Evolutionary conservation across 2,888 invertebrate species (phyloP).

Genomic region (Abscondita cerata): DNA sequence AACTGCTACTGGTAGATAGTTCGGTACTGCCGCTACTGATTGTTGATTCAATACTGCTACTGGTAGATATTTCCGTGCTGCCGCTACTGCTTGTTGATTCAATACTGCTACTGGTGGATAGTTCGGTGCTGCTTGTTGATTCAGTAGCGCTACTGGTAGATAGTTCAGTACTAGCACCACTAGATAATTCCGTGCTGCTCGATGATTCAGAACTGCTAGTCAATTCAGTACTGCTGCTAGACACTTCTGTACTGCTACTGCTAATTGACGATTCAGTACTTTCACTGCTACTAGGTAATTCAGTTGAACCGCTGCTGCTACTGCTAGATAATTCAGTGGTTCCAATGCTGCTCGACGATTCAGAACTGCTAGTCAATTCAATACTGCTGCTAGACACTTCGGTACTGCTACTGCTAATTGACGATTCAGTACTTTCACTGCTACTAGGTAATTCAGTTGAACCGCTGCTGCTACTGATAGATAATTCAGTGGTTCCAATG

Average conservation of each 20-base stretch:
- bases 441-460: conserved; percentile 22
- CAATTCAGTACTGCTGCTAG: background rate
- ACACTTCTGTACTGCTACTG: background rate
- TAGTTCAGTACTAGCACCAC: conserved; percentile 23
- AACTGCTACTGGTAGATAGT: background rate
- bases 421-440: conserved; percentile 1
- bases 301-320: conserved; percentile 18
- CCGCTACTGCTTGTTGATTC: conserved; percentile 7
- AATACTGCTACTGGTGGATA: background rate
- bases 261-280: conserved; percentile 7
- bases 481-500: background rate
- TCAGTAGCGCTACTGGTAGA: conserved; percentile 4
- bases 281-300: conserved; percentile 12
- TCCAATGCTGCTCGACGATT: conserved; percentile 11
- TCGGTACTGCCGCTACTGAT: background rate
- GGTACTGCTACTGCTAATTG: background rate
- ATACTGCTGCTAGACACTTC: background rate
- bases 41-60: background rate
- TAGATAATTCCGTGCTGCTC: conserved; percentile 2
- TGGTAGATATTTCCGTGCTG: conserved; percentile 26
- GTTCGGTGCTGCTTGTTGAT: conserved; percentile 1
- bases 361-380: background rate
- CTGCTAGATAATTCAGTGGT: background rate
- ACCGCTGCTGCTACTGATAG: conserved; percentile 5
- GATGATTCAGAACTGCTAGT: conserved; percentile 15